Percentiles rank a stretch among this genome's conserved stretches.
These are phyloP conservation scores for Fragum sueziense DNA, from an alignment of 2,888 invertebrate species.

Conservation along the genomic window DNA sequence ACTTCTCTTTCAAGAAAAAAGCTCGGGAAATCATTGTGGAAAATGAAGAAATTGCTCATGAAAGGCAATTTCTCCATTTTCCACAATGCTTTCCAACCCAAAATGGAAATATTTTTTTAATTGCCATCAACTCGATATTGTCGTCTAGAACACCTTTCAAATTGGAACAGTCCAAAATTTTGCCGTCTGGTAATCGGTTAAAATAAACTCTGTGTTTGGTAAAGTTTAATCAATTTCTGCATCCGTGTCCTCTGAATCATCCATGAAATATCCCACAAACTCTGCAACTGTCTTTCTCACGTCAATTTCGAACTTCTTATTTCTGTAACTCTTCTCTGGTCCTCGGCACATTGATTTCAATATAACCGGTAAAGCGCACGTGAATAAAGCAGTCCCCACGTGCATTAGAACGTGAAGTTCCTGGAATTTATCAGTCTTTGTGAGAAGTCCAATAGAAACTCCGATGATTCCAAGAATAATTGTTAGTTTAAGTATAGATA, in stretches of 20 bases:
- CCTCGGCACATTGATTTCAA: constrained; percentile 43
- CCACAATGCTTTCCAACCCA: too few relatives aligned
- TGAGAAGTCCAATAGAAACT: constrained; percentile 49
- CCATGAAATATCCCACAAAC: constrained; percentile 3
- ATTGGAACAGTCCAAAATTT: too few relatives aligned
- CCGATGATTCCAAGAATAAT: constrained; percentile 50
- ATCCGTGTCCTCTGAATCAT: constrained; percentile 1
- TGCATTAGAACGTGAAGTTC: constrained; percentile 60
- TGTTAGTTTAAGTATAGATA: constrained; percentile 47
- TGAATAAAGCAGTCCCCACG: constrained; percentile 59
- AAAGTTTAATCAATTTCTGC: not conserved
- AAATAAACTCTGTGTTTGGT: not conserved
- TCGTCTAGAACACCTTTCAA: too few relatives aligned
- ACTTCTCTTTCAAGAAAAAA: not conserved
- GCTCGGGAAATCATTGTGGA: too few relatives aligned
- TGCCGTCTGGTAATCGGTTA: too few relatives aligned
- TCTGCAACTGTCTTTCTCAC: not conserved
- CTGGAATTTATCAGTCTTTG: constrained; percentile 51
- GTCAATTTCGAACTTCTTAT: constrained; percentile 6
- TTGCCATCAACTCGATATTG: too few relatives aligned
- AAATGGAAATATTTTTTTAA: too few relatives aligned
- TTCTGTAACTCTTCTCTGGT: not conserved
- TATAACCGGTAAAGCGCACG: constrained; percentile 59
- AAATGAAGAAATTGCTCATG: not conserved
- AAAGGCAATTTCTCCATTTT: not conserved